Conservation (phyloP, 2,797 vertebrate species). For the Avahi laniger region DNA sequence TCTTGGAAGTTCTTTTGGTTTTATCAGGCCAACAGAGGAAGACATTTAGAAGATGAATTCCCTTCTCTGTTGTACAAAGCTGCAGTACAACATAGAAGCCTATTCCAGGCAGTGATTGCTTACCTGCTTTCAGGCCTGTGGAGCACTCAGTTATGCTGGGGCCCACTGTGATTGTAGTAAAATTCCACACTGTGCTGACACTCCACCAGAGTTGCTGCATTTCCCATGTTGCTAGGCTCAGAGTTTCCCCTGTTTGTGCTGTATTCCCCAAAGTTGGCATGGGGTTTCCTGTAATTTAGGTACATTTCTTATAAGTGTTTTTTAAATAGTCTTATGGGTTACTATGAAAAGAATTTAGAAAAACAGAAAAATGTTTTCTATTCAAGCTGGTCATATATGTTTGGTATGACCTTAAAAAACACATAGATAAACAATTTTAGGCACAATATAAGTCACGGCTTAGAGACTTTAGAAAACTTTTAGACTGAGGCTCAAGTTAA, state of each 20-base stretch:
- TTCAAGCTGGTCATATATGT: background rate
- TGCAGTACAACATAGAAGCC: background rate
- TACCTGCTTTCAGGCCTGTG: background rate
- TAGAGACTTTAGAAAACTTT: background rate
- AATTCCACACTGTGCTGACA: background rate
- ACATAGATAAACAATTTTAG: background rate
- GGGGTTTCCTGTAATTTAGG: constrained; percentile 34
- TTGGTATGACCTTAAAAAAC: background rate
- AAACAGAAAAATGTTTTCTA: background rate
- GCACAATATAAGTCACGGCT: background rate
- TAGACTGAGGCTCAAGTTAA: background rate
- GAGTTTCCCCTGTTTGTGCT: background rate
- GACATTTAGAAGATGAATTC: background rate
- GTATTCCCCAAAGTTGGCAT: background rate
- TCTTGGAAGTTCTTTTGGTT: background rate
- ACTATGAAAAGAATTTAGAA: background rate
- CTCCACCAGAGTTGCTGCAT: background rate
- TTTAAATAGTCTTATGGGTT: constrained; percentile 11
- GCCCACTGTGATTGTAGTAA: background rate
- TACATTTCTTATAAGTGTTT: constrained; percentile 44
- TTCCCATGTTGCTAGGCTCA: background rate
- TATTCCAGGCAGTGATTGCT: background rate
- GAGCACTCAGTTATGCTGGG: background rate
- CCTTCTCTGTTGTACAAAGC: background rate
- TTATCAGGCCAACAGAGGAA: background rate